A percentile compares a stretch with the other conserved stretches of the same genome.
Conservation (phyloP, 2,113 vertebrate species). For the Seriola dumerili region DNA sequence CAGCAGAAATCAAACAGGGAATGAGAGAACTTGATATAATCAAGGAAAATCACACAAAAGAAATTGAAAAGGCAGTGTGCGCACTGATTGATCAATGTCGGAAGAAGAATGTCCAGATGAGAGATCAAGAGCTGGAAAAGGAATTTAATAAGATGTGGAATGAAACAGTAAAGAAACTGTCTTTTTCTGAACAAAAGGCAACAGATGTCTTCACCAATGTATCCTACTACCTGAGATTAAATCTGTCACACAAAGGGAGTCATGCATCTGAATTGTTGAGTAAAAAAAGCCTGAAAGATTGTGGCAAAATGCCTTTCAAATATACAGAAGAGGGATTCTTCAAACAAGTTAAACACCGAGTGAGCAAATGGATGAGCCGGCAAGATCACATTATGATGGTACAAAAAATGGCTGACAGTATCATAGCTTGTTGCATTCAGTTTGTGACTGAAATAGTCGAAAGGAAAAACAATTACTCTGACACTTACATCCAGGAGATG, state of each 20-base stretch:
- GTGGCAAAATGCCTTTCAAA: conserved; percentile 12
- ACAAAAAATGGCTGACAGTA: background rate
- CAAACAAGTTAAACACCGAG: fast-evolving
- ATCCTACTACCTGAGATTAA: background rate
- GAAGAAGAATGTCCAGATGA: background rate
- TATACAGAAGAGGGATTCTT: fast-evolving
- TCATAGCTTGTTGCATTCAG: background rate
- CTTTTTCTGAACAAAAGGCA: background rate
- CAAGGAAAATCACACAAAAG: conserved; percentile 40
- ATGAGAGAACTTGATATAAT: conserved; percentile 52
- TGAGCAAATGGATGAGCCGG: fast-evolving
- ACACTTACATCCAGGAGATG: conserved; percentile 70
- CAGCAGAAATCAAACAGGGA: conserved; percentile 46
- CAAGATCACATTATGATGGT: fast-evolving
- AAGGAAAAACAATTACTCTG: conserved; percentile 45
- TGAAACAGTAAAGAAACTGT: background rate
- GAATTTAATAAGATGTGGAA: conserved; percentile 72
- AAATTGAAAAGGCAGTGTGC: conserved; percentile 43
- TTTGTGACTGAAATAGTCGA: background rate
- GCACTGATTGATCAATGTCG: conserved; percentile 50
- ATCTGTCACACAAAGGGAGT: conserved; percentile 41
- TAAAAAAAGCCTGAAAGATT: fast-evolving
- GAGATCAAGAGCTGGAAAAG: conserved; percentile 14
- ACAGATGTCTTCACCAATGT: background rate
- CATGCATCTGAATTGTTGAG: conserved; percentile 1